phyloP scores from a whole-genome alignment of 2,797 vertebrate species.

The Schizothorax lantsangensis region DNA sequence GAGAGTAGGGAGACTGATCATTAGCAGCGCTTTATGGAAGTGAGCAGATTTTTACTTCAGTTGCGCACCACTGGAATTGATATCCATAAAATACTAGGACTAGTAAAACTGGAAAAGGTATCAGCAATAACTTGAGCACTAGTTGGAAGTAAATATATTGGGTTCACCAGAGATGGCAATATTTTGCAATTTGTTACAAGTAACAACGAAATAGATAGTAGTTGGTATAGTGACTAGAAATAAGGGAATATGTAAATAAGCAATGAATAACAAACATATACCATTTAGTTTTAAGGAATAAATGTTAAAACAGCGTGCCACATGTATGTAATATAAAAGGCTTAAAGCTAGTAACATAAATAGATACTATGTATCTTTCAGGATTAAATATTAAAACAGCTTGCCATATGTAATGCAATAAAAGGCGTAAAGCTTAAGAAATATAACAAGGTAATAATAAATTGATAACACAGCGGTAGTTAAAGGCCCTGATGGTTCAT shows the following conservation, averaged over 20 bases:
- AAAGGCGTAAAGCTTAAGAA: neutral
- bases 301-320: neutral
- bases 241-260: too few relatives aligned
- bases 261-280: neutral
- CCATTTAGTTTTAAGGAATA: neutral
- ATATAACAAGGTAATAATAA: neutral
- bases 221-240: neutral
- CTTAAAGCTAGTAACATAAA: neutral
- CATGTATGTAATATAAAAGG: neutral
- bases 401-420: neutral
- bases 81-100: neutral
- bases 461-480: neutral
- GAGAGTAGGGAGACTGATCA: too few relatives aligned
- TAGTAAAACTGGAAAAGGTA: neutral
- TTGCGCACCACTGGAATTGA: neutral
- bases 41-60: neutral
- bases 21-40: too few relatives aligned
- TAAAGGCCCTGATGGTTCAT: conserved; percentile 10
- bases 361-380: neutral
- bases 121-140: neutral
- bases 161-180: neutral
- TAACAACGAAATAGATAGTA: neutral
- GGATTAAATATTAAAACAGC: neutral
- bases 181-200: neutral
- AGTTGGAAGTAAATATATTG: neutral